Evolutionary conservation across 2,888 invertebrate genomes (phyloP).

Genomic region (Cremastinae sp.): DNA sequence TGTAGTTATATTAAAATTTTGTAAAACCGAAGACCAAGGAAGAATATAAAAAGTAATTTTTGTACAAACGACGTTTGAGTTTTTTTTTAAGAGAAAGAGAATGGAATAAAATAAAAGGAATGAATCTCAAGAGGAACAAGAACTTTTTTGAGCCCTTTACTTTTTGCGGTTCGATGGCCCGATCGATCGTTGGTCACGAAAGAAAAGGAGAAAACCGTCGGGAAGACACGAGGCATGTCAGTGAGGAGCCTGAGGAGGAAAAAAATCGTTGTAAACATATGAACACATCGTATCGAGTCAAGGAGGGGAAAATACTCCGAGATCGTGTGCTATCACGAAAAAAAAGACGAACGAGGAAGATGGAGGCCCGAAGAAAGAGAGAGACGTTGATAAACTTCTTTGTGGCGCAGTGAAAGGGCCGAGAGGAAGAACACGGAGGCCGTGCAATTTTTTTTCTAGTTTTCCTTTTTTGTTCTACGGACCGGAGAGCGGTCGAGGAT

Average conservation of each 20-base stretch:
- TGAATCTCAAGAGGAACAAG: no score
- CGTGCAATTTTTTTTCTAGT: slow-evolving; percentile 36
- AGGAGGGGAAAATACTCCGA: slow-evolving; percentile 20
- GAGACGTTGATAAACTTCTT: slow-evolving; percentile 55
- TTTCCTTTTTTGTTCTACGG: background rate
- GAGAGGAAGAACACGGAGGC: slow-evolving; percentile 37
- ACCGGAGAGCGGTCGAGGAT: slow-evolving; percentile 18
- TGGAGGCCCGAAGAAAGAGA: slow-evolving; percentile 20
- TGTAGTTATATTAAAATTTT: no score
- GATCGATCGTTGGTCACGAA: slow-evolving; percentile 42
- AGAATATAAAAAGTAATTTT: no score
- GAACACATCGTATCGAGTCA: slow-evolving; percentile 35
- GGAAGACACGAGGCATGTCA: slow-evolving; percentile 21
- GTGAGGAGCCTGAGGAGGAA: background rate
- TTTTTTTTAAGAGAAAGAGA: no score
- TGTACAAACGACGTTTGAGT: no score
- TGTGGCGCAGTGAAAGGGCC: slow-evolving; percentile 33
- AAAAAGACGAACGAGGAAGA: slow-evolving; percentile 33
- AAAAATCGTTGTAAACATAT: slow-evolving; percentile 49
- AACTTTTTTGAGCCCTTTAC: slow-evolving; percentile 30
- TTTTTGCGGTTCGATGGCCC: background rate
- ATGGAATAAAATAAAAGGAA: no score
- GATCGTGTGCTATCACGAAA: slow-evolving; percentile 39
- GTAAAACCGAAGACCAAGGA: no score
- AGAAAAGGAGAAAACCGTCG: slow-evolving; percentile 1